Evolutionary conservation across 2,113 vertebrate species (phyloP), one percentile per base, ranked within the genome.

Genomic region (Oncorhynchus kisutch): DNA sequence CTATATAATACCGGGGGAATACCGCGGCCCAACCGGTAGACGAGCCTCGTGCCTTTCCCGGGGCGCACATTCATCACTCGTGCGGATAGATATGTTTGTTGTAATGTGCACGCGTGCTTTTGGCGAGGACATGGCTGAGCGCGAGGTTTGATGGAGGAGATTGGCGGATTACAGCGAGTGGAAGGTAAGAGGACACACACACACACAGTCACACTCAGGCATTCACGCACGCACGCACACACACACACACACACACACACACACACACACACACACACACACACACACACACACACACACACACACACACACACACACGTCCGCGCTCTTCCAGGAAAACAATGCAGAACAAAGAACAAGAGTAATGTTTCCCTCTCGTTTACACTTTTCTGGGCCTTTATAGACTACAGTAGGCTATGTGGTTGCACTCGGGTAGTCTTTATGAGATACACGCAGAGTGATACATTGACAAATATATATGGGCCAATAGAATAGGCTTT

Each of bases 311-410:
- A 16, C 66, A 31, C 25, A 31, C 66, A 34, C 5, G 74, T 84
- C 85, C 81, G 7, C 87, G 81, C 90, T 91, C 80, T 83, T 90
- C 87, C 64, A 80, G 85, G 80, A 89, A 92, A 93, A 95, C 93
- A 93, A 94, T 93, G 92, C 86, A 90, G 93, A 94, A 95, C 94
- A 95, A 45, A 45, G 39, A 45, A 84, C 81, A 86, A 81, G 84
- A 84, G 89, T 54, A 54, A 4, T 83, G 75, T 87, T 78, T 80
- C 78, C 88, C 86, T 89, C 87, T 5, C 78, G 76, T 81, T 87
- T 88, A 12, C 34, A 74, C 57, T 72, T 73, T 73, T 67, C 70
- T 72, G 27, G 59, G 18, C 51, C 51, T 54, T 45, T 45, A 18
- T 67, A 24, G 34, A 29, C 51, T 22, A 70, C 4, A 72, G 39